These are phyloP conservation scores for Uloborus plumipes DNA, from an alignment of 2,888 invertebrate genomes.

Conservation along the genomic window DNA sequence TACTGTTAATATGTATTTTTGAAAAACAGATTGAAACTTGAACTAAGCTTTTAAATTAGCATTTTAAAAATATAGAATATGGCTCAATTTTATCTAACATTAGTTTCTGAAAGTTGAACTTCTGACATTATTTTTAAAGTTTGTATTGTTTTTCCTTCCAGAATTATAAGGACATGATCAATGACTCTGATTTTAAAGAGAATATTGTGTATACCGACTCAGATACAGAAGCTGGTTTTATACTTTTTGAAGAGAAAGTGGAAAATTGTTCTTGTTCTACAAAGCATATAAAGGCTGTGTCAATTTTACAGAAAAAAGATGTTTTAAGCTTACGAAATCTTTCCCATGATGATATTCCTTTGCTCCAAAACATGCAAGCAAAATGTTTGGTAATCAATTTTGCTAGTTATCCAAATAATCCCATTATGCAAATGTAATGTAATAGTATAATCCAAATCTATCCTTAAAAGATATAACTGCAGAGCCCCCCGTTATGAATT, in stretches of 20 bases:
- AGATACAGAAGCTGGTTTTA: slow-evolving; percentile 6
- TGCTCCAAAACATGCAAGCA: slow-evolving; percentile 84
- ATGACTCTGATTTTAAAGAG: neutral
- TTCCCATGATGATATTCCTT: slow-evolving; percentile 80
- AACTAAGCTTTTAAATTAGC: no score
- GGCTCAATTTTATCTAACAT: no score
- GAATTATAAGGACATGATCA: neutral
- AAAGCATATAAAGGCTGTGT: slow-evolving; percentile 73
- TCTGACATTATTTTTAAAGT: no score
- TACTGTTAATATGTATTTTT: no score
- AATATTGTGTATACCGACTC: slow-evolving; percentile 18
- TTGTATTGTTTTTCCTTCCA: slow-evolving; percentile 3
- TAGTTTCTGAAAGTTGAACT: no score
- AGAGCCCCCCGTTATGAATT: no score
- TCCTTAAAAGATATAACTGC: no score
- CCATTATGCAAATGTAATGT: no score
- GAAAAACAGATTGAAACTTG: no score
- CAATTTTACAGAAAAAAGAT: slow-evolving; percentile 80
- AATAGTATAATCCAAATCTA: no score
- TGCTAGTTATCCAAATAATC: no score
- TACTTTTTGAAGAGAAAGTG: slow-evolving; percentile 35
- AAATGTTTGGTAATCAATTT: slow-evolving; percentile 78
- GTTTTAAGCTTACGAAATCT: slow-evolving; percentile 90
- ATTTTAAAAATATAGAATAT: no score
- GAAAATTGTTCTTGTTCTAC: slow-evolving; percentile 37